phyloP scores from a whole-genome alignment of 2,113 vertebrate genomes.

The Calonectris borealis region DNA sequence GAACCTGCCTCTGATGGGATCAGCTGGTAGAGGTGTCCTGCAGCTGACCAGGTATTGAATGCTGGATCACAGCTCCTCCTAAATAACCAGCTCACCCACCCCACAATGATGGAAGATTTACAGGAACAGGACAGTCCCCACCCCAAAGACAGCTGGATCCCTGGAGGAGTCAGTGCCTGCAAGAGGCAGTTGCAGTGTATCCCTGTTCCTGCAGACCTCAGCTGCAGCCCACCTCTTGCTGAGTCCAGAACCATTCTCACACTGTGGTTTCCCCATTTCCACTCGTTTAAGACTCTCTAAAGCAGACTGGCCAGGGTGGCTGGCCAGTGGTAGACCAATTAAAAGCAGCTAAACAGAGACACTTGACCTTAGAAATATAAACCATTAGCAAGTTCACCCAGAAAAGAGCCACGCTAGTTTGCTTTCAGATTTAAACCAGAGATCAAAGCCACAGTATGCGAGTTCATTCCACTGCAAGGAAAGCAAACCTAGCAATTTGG shows the following conservation, averaged over 20 bases:
- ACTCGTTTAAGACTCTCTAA: not conserved
- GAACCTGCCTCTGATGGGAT: not conserved
- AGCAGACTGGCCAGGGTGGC: not conserved
- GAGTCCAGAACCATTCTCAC: not conserved
- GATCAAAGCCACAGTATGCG: not conserved
- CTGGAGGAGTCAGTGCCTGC: not conserved
- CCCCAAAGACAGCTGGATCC: not conserved
- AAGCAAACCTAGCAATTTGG: accelerated
- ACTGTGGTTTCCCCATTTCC: not conserved
- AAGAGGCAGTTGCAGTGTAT: not conserved
- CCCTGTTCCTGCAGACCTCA: not conserved
- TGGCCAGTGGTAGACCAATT: not conserved
- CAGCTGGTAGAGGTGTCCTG: not conserved
- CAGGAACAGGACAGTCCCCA: not conserved
- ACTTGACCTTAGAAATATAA: not conserved
- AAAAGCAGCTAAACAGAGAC: not conserved
- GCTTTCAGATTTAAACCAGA: not conserved
- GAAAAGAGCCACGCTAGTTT: not conserved
- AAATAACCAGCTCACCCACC: not conserved
- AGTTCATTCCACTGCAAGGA: not conserved
- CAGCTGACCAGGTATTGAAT: not conserved
- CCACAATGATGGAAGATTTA: not conserved
- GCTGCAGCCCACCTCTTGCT: not conserved
- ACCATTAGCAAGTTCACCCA: not conserved
- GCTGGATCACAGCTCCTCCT: not conserved